Base-by-base conservation (phyloP, 2,888 invertebrate species). In the Eupeodes latifasciatus region DNA sequence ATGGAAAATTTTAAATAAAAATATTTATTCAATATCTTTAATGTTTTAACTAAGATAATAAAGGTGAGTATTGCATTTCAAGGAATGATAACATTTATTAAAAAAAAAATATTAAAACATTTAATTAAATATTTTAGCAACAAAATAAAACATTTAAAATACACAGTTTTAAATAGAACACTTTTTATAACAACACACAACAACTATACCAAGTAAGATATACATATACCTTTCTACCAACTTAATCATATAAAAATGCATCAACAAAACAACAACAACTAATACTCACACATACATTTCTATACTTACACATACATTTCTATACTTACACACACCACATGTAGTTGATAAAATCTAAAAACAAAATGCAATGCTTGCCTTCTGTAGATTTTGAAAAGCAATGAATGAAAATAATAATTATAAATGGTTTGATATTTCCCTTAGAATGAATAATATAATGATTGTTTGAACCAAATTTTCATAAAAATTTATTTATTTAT, bases 61-160 rank as follows among this genome's bases (percentile, higher is more conserved):
- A 78, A 57, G 79, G 79, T 79, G 71, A 79, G 79, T 79, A 79
- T 79, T 51, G 40, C 44, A 69, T 44, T 62, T 19, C 34, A 53
- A 27, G 9, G 16, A 72, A 72, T 47, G 40, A 27, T 53, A 36
- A 55, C n/a, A 34, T 40, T 14, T 64, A 4, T 16, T 14, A 19
- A 12, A 7, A 27, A 19, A 10, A 57, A 47, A 47, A 9, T 14
- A 10, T 19, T 19, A 51, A 59, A 57, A 27, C 7, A 6, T 72
- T 19, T 72, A 27, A 6, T 47, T n/a, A n/a, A n/a, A 34, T 59
- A 47, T 72, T 72, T 59, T 44, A 57, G 47, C 27, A 51, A 36
- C 36, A 36, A 36, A 6, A 36, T 1, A 7, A 57, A 44, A 71
- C 19, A 3, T 19, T 55, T 55, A 4, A 40, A 71, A 72, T 7